Evolutionary conservation across 2,888 invertebrate species (phyloP).

Genomic region (Myopa tessellatipennis): DNA sequence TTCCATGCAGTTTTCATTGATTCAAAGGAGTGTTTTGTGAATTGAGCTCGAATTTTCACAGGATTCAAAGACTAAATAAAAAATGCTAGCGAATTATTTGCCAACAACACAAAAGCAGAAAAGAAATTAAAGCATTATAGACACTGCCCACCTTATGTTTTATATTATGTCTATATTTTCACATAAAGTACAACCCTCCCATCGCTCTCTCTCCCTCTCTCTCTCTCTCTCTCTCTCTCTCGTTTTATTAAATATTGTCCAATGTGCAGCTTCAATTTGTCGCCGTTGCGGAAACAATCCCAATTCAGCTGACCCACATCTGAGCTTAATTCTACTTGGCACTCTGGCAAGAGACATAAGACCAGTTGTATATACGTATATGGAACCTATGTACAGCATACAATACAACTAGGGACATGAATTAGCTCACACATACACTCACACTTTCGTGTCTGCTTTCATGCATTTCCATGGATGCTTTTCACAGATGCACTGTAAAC

Average conservation of each 20-base stretch:
- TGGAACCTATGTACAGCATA: background rate
- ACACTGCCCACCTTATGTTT: too few relatives aligned
- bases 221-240: background rate
- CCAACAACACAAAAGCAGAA: background rate
- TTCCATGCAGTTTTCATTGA: too few relatives aligned
- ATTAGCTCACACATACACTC: background rate
- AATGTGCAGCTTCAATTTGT: background rate
- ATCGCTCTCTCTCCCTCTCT: background rate
- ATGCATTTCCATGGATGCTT: constrained; percentile 11
- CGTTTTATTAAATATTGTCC: background rate
- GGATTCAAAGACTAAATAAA: too few relatives aligned
- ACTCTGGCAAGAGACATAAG: background rate
- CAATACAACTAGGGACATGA: background rate
- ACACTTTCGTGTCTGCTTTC: constrained; percentile 9
- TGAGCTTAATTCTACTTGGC: constrained; percentile 9
- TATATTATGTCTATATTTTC: too few relatives aligned
- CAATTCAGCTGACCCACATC: constrained; percentile 33
- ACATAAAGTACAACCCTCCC: background rate
- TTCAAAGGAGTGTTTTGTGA: too few relatives aligned
- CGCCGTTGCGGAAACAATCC: constrained; percentile 6
- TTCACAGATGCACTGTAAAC: constrained; percentile 1
- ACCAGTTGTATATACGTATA: background rate
- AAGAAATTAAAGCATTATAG: too few relatives aligned
- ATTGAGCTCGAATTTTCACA: too few relatives aligned
- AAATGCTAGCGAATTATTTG: too few relatives aligned